phyloP scores from a whole-genome alignment of 2,888 invertebrate species.

The Lagria hirta region DNA sequence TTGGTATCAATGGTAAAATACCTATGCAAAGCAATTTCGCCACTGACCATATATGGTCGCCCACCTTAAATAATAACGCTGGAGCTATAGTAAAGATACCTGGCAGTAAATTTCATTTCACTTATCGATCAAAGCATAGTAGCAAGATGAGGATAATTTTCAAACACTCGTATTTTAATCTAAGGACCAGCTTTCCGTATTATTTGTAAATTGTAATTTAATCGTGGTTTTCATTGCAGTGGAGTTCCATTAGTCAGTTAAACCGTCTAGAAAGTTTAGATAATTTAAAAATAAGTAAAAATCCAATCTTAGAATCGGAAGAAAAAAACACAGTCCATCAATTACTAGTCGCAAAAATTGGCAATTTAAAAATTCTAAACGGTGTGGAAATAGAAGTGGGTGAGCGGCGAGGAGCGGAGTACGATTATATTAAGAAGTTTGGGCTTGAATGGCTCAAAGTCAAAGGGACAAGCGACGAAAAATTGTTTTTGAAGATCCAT shows the following conservation, averaged over 20 bases:
- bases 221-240: slow-evolving; percentile 67
- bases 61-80: too few species aligned
- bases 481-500: slow-evolving; percentile 67
- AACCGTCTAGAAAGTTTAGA: slow-evolving; percentile 71
- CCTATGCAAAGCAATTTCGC: too few species aligned
- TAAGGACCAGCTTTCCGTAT: too few species aligned
- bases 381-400: slow-evolving; percentile 67
- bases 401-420: slow-evolving; percentile 83
- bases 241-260: slow-evolving; percentile 80
- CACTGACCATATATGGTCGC: too few species aligned
- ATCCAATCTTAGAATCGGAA: slow-evolving; percentile 67
- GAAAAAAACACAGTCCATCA: slow-evolving; percentile 75
- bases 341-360: slow-evolving; percentile 79
- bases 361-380: slow-evolving; percentile 70
- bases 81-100: too few species aligned
- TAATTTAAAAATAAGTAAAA: slow-evolving; percentile 69
- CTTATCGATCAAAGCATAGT: too few species aligned
- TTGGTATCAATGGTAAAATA: too few species aligned
- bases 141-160: too few species aligned
- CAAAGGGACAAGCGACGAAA: slow-evolving; percentile 54
- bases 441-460: slow-evolving; percentile 71
- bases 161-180: too few species aligned
- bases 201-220: too few species aligned
- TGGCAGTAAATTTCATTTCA: too few species aligned
- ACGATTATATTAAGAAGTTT: slow-evolving; percentile 85